Evolutionary conservation across 2,888 invertebrate genomes (phyloP).

Genomic region (Arrhopalites spinosus): DNA sequence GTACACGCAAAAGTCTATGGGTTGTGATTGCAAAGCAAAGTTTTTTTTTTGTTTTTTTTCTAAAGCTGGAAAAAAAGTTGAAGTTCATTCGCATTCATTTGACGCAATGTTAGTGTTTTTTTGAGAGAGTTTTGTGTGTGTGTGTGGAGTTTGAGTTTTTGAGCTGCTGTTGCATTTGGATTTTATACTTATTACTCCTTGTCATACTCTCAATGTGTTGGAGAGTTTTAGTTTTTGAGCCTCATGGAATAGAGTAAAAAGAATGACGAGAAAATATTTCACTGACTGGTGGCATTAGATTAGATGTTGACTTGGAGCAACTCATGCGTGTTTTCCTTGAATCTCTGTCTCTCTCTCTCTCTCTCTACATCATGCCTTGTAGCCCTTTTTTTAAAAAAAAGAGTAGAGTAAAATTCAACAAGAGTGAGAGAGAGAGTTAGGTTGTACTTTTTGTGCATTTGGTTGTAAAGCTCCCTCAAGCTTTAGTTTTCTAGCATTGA

Average conservation of each 20-base stretch:
- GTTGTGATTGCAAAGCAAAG: not conserved
- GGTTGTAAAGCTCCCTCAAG: not conserved
- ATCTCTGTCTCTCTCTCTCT: constrained; percentile 5
- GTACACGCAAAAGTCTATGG: not conserved
- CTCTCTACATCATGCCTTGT: not conserved
- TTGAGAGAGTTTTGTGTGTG: not conserved
- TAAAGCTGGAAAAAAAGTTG: not conserved
- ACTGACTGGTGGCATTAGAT: constrained; percentile 19
- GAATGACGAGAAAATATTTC: constrained; percentile 14
- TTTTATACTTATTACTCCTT: not conserved
- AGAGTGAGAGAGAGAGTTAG: not conserved
- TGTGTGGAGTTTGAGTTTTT: not conserved
- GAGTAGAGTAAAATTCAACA: too few relatives aligned
- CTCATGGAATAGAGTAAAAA: not conserved
- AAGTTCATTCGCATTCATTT: not conserved
- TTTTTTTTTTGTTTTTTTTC: not conserved
- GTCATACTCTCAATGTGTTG: too few relatives aligned
- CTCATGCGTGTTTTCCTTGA: constrained; percentile 14
- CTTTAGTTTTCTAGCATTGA: too few relatives aligned
- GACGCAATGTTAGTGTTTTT: not conserved
- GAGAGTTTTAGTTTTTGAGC: not conserved
- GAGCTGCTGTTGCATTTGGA: not conserved
- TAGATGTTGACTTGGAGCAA: constrained; percentile 15
- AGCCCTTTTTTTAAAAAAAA: not conserved
- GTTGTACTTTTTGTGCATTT: not conserved